Conservation (phyloP, 2,797 vertebrate species). For the Hoplostethus atlanticus region DNA sequence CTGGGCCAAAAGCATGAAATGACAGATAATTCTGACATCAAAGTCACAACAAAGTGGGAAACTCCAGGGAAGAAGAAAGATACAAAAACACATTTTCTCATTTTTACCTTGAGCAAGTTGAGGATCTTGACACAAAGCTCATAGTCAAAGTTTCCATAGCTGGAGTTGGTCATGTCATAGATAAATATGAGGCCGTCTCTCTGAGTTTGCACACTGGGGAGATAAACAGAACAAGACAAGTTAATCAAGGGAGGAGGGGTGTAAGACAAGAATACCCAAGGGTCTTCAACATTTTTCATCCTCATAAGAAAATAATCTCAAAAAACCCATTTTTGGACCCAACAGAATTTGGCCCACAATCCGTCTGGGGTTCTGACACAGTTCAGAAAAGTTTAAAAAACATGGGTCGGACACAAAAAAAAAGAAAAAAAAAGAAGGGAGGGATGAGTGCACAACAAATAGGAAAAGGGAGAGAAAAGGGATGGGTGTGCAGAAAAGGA, state of each 20-base stretch:
- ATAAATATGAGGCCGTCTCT: slow-evolving; percentile 90
- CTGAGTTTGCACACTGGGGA: slow-evolving; percentile 86
- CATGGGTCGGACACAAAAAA: background rate
- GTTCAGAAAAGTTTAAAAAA: background rate
- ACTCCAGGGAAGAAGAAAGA: background rate
- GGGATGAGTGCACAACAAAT: background rate
- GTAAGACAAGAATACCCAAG: background rate
- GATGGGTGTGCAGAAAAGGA: background rate
- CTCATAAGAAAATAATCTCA: background rate
- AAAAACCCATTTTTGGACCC: background rate
- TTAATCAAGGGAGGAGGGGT: slow-evolving; percentile 8
- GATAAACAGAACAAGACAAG: slow-evolving; percentile 26
- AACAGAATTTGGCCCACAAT: too few species aligned
- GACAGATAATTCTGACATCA: background rate
- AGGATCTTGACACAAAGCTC: slow-evolving; percentile 91
- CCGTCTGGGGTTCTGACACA: too few species aligned
- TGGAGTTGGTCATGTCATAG: slow-evolving; percentile 92
- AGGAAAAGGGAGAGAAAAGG: background rate
- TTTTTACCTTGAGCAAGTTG: slow-evolving; percentile 88
- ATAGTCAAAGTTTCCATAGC: slow-evolving; percentile 90
- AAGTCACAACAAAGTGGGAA: background rate
- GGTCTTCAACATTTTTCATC: background rate
- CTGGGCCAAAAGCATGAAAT: slow-evolving; percentile 1
- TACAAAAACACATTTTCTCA: background rate
- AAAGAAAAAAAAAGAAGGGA: background rate